phyloP scores from a whole-genome alignment of 2,797 vertebrate genomes.

The Pantherophis vulpinus region DNA sequence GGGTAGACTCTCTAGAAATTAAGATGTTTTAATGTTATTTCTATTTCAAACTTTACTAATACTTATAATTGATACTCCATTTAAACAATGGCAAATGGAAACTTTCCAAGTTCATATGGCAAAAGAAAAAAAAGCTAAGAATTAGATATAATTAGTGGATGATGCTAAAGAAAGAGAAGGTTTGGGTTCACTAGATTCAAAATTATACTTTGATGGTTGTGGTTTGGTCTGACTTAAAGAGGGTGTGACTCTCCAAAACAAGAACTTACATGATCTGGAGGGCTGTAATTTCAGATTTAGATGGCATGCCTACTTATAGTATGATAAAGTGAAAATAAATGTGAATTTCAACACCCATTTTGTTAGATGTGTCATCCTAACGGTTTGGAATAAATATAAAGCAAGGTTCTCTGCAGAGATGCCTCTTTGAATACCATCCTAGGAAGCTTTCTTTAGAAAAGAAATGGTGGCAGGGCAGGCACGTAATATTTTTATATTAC shows the following conservation, averaged over 20 bases:
- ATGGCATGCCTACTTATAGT: neutral
- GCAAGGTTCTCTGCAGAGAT: too few species aligned
- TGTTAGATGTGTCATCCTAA: neutral
- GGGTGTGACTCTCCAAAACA: neutral
- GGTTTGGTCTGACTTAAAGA: neutral
- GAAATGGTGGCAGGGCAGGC: too few species aligned
- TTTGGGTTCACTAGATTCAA: neutral
- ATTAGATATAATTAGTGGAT: neutral
- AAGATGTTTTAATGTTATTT: neutral
- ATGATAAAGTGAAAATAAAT: neutral
- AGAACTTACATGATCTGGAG: neutral
- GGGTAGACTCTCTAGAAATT: neutral
- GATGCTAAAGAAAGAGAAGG: neutral
- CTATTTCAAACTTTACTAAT: neutral
- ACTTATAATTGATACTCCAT: neutral
- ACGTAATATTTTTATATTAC: too few species aligned
- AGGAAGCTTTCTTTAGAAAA: too few species aligned
- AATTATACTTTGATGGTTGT: neutral
- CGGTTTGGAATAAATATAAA: neutral
- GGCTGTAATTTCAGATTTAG: neutral
- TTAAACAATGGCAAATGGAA: neutral
- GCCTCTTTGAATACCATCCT: too few species aligned
- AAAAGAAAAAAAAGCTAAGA: neutral
- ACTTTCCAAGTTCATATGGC: neutral
- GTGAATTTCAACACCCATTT: neutral